Evolutionary conservation across 1,140 invertebrate genomes (phyloP).

Genomic region (Calliopsis andreniformis): DNA sequence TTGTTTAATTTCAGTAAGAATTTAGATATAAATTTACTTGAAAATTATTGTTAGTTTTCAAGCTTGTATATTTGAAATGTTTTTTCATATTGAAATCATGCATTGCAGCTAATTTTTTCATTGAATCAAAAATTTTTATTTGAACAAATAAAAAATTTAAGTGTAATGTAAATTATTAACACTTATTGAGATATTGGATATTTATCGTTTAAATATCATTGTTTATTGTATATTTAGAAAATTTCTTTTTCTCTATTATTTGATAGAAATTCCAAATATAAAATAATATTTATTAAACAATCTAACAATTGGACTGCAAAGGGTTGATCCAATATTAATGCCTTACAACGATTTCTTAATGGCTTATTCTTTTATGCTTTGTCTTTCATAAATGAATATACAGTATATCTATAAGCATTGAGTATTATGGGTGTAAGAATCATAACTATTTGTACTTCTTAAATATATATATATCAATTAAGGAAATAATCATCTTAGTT

Average conservation of each 20-base stretch:
- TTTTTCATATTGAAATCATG: background rate
- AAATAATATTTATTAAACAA: conserved; percentile 26
- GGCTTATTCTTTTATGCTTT: conserved; percentile 38
- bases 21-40: background rate
- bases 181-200: background rate
- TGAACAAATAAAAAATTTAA: background rate
- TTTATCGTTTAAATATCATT: background rate
- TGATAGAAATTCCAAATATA: background rate
- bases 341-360: conserved; percentile 27
- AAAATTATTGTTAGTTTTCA: background rate
- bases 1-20: conserved; percentile 2
- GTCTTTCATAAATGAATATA: conserved; percentile 35
- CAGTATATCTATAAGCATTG: conserved; percentile 25
- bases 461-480: conserved; percentile 32
- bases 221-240: background rate
- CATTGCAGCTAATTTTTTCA: background rate
- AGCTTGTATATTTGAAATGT: too few relatives aligned
- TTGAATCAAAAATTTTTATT: conserved; percentile 6
- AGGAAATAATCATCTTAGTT: conserved; percentile 5
- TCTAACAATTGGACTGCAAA: conserved; percentile 36
- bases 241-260: background rate
- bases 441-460: conserved; percentile 30
- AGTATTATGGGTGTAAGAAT: conserved; percentile 21
- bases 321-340: conserved; percentile 34
- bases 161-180: background rate